Conservation (phyloP, 2,888 invertebrate genomes). For the Leptopilina myrica region DNA sequence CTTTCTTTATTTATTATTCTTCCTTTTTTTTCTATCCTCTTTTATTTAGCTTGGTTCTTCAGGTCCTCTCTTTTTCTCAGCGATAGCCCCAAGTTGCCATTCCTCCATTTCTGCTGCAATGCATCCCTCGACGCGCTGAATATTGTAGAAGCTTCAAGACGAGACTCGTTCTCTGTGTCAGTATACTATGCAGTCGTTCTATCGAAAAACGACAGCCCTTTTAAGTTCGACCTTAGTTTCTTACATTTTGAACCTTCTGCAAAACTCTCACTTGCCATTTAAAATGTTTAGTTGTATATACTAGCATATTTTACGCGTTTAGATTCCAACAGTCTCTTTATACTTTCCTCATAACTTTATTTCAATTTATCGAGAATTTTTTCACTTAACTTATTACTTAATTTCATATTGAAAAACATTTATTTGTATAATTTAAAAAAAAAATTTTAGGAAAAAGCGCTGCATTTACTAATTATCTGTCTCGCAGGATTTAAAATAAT, state of each 20-base stretch:
- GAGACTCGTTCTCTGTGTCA: slow-evolving; percentile 25
- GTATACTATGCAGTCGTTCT: slow-evolving; percentile 33
- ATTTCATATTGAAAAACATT: no score
- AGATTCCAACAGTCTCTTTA: background rate
- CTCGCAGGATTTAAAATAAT: no score
- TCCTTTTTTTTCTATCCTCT: background rate
- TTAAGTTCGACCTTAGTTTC: slow-evolving; percentile 34
- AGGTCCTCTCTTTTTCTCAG: background rate
- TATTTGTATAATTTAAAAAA: no score
- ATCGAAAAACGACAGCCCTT: slow-evolving; percentile 39
- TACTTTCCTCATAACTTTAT: no score
- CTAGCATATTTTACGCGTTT: slow-evolving; percentile 10
- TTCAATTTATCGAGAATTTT: no score
- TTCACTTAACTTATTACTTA: no score
- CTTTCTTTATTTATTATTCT: background rate
- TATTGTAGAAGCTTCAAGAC: slow-evolving; percentile 34
- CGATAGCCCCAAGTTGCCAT: slow-evolving; percentile 38
- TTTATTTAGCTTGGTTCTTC: slow-evolving; percentile 18
- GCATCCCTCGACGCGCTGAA: slow-evolving; percentile 42
- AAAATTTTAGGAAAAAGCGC: no score
- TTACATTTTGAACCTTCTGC: background rate
- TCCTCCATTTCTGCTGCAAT: slow-evolving; percentile 30
- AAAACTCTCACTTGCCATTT: slow-evolving; percentile 16
- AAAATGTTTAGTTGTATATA: background rate
- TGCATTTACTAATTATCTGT: no score